phyloP scores from a whole-genome alignment of 2,797 vertebrate genomes.

The Sebastes trivittatus region DNA sequence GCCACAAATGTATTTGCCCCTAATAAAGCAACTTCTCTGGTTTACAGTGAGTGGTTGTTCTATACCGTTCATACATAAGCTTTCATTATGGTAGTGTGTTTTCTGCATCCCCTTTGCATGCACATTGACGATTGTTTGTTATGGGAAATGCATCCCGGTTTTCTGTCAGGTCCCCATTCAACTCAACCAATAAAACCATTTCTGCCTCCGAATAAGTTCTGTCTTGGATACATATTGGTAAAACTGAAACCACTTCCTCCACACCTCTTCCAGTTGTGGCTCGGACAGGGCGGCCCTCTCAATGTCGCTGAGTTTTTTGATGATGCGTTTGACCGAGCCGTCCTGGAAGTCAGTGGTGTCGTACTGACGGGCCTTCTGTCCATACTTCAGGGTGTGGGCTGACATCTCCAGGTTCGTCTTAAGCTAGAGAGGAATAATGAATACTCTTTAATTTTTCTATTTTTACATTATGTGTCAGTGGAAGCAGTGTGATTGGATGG shows the following conservation, averaged over 20 bases:
- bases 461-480: not conserved
- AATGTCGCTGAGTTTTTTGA: conserved; percentile 92
- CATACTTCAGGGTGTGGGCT: conserved; percentile 89
- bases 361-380: conserved; percentile 84
- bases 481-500: not conserved
- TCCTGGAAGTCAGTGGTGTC: conserved; percentile 92
- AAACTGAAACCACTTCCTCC: not conserved
- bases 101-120: not conserved
- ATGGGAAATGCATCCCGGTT: not conserved
- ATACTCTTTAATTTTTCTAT: not conserved
- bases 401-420: conserved; percentile 89
- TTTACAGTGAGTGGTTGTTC: not conserved
- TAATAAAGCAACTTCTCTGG: not conserved
- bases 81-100: not conserved
- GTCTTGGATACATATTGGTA: not conserved
- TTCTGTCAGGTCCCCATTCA: not conserved
- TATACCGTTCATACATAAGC: not conserved
- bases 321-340: conserved; percentile 81
- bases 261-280: conserved; percentile 88
- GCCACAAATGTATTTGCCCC: not conserved
- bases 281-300: conserved; percentile 87
- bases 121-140: not conserved
- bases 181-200: not conserved
- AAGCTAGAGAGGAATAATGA: conserved; percentile 79
- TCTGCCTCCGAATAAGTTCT: not conserved